Evolutionary conservation across 1,140 invertebrate genomes (phyloP).

Genomic region (Trialeurodes vaporariorum): DNA sequence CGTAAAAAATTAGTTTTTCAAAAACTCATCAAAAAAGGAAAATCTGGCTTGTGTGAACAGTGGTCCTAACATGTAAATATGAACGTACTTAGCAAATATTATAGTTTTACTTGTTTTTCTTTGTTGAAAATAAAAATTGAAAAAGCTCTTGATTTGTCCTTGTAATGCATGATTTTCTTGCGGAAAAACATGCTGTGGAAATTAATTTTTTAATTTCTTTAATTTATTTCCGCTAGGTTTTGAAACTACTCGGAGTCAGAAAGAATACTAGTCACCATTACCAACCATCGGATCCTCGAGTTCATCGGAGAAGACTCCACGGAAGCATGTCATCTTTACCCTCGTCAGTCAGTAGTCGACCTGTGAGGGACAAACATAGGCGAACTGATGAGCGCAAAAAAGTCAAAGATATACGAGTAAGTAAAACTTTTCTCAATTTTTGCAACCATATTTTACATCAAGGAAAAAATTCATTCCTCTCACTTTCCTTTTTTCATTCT

Average conservation of each 20-base stretch:
- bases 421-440: no score
- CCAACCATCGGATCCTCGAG: conserved; percentile 46
- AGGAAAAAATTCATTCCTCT: no score
- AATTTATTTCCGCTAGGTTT: no score
- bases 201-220: conserved; percentile 18
- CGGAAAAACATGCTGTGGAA: conserved; percentile 1
- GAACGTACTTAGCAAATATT: no score
- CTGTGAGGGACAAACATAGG: conserved; percentile 42
- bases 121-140: neutral
- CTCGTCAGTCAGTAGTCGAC: conserved; percentile 62
- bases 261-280: conserved; percentile 39
- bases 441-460: no score
- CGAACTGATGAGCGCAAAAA: conserved; percentile 53
- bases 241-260: conserved; percentile 64
- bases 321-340: conserved; percentile 73
- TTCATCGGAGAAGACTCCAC: conserved; percentile 47
- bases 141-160: conserved; percentile 1
- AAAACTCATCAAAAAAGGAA: no score
- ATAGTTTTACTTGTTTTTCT: conserved; percentile 18
- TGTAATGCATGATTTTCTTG: neutral
- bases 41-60: no score
- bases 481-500: no score
- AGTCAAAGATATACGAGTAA: conserved; percentile 59
- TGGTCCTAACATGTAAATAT: no score
- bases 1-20: no score